Percentiles rank a stretch among this genome's conserved stretches.
phyloP scores from a whole-genome alignment of 2,888 invertebrate species.

The Tortricodes alternella region DNA sequence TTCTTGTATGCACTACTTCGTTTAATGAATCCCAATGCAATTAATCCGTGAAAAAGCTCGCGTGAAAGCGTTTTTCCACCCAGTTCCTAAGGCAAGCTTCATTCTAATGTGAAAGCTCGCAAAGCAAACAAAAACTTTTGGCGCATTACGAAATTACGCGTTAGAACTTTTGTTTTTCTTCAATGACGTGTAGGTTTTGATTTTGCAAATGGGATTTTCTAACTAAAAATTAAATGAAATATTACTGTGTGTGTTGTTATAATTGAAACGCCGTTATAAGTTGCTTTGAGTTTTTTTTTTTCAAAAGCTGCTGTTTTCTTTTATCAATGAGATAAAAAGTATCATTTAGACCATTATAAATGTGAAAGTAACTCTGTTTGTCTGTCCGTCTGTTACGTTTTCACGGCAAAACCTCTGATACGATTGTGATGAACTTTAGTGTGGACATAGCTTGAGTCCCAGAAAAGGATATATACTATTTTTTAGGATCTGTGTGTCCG shows the following conservation, averaged over 20 bases:
- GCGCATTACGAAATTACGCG: constrained; percentile 3
- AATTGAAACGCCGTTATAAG: not conserved
- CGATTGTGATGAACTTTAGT: no score
- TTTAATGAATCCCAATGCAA: constrained; percentile 17
- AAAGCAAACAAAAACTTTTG: constrained; percentile 15
- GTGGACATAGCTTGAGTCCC: no score
- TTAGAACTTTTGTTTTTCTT: constrained; percentile 9
- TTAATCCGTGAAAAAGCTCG: constrained; percentile 22
- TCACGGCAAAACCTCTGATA: no score
- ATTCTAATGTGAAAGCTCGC: constrained; percentile 24
- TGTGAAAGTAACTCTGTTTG: no score
- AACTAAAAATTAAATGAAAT: no score
- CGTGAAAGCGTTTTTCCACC: constrained; percentile 9
- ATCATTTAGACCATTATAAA: no score
- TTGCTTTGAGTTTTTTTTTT: not conserved
- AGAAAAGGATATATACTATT: no score
- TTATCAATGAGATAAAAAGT: no score
- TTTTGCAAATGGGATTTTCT: not conserved
- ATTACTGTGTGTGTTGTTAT: not conserved
- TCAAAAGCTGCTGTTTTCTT: no score
- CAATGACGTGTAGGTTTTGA: constrained; percentile 1
- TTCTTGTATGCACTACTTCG: constrained; percentile 3
- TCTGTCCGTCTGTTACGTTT: no score
- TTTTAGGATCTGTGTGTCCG: no score
- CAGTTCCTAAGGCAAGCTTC: constrained; percentile 25